Evolutionary conservation across 2,888 invertebrate species (phyloP), one percentile per base, ranked within the genome.

Genomic region (Drosophila neonasuta): DNA sequence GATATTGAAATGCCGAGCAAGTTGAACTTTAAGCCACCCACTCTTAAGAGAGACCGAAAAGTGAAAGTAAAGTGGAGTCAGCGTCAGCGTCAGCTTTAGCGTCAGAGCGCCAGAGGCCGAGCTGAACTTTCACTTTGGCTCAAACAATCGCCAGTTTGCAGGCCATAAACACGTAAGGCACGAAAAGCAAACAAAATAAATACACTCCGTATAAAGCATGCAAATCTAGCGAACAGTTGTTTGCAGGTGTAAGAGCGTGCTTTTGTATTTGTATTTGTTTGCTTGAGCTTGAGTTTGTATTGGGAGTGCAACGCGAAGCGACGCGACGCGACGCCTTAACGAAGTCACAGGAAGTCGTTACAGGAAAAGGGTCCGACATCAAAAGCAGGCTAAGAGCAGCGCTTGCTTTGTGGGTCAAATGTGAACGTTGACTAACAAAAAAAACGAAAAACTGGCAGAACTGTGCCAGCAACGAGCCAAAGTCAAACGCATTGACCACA

Each of bases 121-220:
- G 57, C 62, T 24, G 24, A 59, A 65, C 64, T 79, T 86, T 82
- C 79, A 73, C 86, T 86, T 84, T 82, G 39, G 8, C 71, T 29
- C n/a, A 54, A 55, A 67, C 65, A 68, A 66, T 62, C 70, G 70
- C 74, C 73, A 74, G 72, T 82, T 76, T 75, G 76, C 78, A 73
- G 72, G 71, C 86, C 70, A 82, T 87, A 78, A 87, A 87, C 83
- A 84, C 85, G 86, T 87, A 85, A 76, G 72, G 80, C 77, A 73
- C 80, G 71, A 71, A 76, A 73, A 66, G 54, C 74, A 74, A 77
- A 76, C 76, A 78, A 68, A 70, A 65, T 71, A 73, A 81, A 68
- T 71, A 68, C 56, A 13, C 20, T 24, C 6, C 6, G 24, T 24
- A 24, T 20, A 39, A 50, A 29, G 30, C 42, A 34, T 24, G 39